A percentile compares a stretch with the other conserved stretches of the same genome.
phyloP scores from a whole-genome alignment of 2,113 vertebrate species.

The Catharus bicknelli region DNA sequence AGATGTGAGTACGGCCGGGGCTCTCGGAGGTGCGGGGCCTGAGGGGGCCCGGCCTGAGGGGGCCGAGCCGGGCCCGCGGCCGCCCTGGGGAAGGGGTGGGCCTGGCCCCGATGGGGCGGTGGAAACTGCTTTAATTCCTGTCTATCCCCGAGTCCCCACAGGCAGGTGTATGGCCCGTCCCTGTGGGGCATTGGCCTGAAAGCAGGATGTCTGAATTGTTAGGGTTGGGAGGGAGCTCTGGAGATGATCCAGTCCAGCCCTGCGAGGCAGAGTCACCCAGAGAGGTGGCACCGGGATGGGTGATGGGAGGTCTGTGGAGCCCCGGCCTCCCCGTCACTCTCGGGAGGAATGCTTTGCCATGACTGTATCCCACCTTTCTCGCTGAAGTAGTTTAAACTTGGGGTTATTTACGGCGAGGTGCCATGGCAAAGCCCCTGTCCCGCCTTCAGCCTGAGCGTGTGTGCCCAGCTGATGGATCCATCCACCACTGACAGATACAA shows the following conservation, averaged over 20 bases:
- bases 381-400: fast-evolving
- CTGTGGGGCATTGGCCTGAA: fast-evolving
- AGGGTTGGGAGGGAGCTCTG: neutral
- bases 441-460: too few relatives aligned
- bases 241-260: neutral
- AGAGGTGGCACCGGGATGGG: neutral
- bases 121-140: fast-evolving
- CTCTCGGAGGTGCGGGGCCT: too few relatives aligned
- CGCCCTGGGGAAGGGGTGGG: neutral
- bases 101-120: fast-evolving
- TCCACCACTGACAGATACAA: fast-evolving
- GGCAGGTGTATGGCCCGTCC: fast-evolving
- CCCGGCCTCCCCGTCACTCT: fast-evolving
- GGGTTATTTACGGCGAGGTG: neutral
- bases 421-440: fast-evolving
- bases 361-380: fast-evolving
- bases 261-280: neutral
- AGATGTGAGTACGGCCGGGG: too few relatives aligned
- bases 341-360: neutral
- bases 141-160: fast-evolving
- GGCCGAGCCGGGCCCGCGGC: neutral
- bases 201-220: neutral
- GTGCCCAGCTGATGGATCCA: fast-evolving
- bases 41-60: neutral
- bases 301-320: fast-evolving